Conservation (phyloP, 1,140 invertebrate species). For the Drosophila nikananu region DNA sequence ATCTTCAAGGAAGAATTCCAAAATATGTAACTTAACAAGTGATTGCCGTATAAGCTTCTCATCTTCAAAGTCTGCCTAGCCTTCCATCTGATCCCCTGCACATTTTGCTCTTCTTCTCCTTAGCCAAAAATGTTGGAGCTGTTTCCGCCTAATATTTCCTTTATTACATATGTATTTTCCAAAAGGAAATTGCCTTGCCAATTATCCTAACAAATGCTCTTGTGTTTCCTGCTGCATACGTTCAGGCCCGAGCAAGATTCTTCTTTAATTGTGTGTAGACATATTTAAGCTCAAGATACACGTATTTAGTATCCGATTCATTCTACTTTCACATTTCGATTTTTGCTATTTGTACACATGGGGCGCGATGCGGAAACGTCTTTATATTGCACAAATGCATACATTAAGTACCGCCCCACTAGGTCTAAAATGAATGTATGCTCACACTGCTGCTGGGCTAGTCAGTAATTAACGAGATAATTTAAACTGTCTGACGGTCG, state of each 20-base stretch:
- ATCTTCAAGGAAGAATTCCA: constrained; percentile 22
- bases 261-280: neutral
- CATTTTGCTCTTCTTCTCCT: neutral
- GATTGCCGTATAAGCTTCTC: constrained; percentile 62
- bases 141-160: constrained; percentile 12
- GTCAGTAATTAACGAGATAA: constrained; percentile 37
- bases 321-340: constrained; percentile 29
- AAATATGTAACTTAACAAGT: constrained; percentile 67
- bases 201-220: neutral
- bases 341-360: constrained; percentile 14
- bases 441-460: constrained; percentile 9
- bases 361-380: constrained; percentile 37
- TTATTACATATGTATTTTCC: no score
- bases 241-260: neutral
- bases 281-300: neutral
- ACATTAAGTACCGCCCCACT: constrained; percentile 9
- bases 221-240: neutral
- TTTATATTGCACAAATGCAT: constrained; percentile 18
- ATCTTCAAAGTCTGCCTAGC: constrained; percentile 48
- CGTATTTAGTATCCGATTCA: constrained; percentile 17
- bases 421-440: constrained; percentile 8
- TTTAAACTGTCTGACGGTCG: constrained; percentile 12
- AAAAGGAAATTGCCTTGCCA: neutral
- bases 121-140: constrained; percentile 33
- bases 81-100: no score